Evolutionary conservation across 2,797 vertebrate species (phyloP).

Genomic region (Rhinogobio ventralis): DNA sequence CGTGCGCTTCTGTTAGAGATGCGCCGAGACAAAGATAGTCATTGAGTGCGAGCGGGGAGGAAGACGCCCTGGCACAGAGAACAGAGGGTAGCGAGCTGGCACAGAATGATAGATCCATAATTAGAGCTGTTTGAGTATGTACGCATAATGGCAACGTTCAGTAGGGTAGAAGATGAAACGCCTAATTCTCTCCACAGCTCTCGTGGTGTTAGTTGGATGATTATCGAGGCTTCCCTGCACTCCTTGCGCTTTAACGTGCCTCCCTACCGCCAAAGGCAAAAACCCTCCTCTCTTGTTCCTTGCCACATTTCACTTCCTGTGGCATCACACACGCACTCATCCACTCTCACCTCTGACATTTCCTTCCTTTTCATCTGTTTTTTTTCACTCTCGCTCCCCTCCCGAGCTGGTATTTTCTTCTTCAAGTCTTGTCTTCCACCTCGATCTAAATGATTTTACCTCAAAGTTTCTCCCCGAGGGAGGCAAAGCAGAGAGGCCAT

Average conservation of each 20-base stretch:
- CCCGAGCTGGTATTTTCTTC: background rate
- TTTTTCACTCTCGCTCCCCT: background rate
- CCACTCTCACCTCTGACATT: constrained; percentile 18
- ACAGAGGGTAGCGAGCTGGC: constrained; percentile 51
- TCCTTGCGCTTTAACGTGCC: constrained; percentile 47
- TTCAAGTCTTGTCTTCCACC: constrained; percentile 3
- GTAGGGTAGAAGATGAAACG: constrained; percentile 38
- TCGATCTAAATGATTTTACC: constrained; percentile 28
- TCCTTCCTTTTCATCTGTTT: constrained; percentile 15
- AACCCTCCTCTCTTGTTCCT: constrained; percentile 1
- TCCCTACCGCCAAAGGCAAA: constrained; percentile 46
- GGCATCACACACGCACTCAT: constrained; percentile 1
- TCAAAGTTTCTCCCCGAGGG: constrained; percentile 15
- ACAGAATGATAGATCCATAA: constrained; percentile 58
- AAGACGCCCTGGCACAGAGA: constrained; percentile 51
- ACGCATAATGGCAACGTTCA: constrained; percentile 45
- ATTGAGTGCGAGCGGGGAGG: constrained; percentile 34
- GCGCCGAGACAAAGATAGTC: constrained; percentile 33
- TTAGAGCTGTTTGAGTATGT: constrained; percentile 59
- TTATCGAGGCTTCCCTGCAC: constrained; percentile 48
- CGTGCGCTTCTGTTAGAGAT: constrained; percentile 16
- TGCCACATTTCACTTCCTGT: constrained; percentile 16
- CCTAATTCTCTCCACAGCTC: constrained; percentile 55
- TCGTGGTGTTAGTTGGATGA: constrained; percentile 38
- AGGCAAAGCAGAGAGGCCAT: constrained; percentile 48